A percentile compares a stretch with the other conserved stretches of the same genome.
Conservation (phyloP, 2,888 invertebrate genomes). For the Dynastes maya region DNA sequence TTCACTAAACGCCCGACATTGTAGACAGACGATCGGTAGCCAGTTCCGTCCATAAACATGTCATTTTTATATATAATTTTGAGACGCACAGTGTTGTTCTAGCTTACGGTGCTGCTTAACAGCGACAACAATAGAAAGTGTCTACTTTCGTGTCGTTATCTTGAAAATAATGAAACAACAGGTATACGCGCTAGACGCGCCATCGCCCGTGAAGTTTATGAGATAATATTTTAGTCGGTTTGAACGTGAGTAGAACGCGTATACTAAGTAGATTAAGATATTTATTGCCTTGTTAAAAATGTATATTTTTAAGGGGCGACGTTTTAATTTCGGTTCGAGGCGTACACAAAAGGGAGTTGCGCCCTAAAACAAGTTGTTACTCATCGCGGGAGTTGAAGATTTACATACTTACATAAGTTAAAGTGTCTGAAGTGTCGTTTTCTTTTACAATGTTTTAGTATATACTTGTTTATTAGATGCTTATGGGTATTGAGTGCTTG, state of each 20-base stretch:
- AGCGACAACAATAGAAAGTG: constrained; percentile 23
- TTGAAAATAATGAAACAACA: constrained; percentile 30
- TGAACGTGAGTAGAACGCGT: constrained; percentile 13
- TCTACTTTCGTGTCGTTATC: constrained; percentile 31
- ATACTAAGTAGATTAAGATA: constrained; percentile 31
- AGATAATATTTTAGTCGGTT: constrained; percentile 30
- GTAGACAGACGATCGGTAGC: constrained; percentile 10
- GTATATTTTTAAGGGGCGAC: constrained; percentile 26
- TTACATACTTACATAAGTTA: not conserved
- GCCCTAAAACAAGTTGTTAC: constrained; percentile 6
- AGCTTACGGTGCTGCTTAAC: constrained; percentile 12
- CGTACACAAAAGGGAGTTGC: constrained; percentile 10
- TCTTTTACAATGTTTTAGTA: no score
- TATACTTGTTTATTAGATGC: no score
- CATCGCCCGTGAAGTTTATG: constrained; percentile 27
- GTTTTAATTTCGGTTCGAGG: constrained; percentile 27
- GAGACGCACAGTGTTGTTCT: not conserved
- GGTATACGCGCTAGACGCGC: constrained; percentile 2
- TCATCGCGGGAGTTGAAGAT: not conserved
- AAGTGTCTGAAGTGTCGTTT: no score
- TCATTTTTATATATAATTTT: constrained; percentile 19
- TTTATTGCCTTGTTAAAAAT: constrained; percentile 30
- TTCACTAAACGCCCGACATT: not conserved
- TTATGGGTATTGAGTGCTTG: no score
- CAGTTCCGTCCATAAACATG: constrained; percentile 22